Evolutionary conservation across 2,113 vertebrate genomes (phyloP).

Genomic region (Dolichallabes microphthalmus): DNA sequence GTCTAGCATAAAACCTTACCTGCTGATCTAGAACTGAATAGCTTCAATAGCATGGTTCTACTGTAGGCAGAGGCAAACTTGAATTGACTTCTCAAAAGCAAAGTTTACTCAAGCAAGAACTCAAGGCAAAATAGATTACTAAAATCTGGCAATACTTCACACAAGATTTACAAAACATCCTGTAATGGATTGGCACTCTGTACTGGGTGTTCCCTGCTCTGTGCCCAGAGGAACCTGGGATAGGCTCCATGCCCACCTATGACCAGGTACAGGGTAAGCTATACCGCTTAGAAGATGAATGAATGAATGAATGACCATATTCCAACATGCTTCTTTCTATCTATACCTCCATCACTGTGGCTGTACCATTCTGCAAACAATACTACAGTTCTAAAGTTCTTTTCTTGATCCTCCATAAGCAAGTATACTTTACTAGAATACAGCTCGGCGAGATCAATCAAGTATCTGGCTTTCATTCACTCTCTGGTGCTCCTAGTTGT

Average conservation of each 20-base stretch:
- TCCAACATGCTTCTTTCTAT: not conserved
- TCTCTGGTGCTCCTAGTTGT: not conserved
- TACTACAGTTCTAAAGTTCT: not conserved
- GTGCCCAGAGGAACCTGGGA: too few species aligned
- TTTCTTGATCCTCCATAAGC: not conserved
- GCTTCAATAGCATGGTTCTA: not conserved
- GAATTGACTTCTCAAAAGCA: constrained; percentile 11
- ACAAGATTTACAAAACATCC: not conserved
- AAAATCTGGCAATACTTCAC: not conserved
- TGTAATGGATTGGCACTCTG: too few species aligned
- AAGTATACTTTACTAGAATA: not conserved
- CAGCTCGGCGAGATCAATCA: not conserved
- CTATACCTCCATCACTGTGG: not conserved
- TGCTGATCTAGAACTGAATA: not conserved
- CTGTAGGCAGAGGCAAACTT: not conserved
- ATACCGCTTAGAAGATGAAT: too few species aligned
- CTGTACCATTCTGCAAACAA: not conserved
- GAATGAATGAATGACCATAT: not conserved
- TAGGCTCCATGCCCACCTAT: too few species aligned
- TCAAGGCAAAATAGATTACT: not conserved
- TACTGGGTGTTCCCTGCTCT: too few species aligned
- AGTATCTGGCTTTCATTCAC: constrained; percentile 13
- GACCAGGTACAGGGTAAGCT: not conserved
- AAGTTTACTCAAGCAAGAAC: constrained; percentile 22
- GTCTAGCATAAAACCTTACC: not conserved